Conservation (phyloP, 1,140 invertebrate genomes). For the Goniozus legneri region DNA sequence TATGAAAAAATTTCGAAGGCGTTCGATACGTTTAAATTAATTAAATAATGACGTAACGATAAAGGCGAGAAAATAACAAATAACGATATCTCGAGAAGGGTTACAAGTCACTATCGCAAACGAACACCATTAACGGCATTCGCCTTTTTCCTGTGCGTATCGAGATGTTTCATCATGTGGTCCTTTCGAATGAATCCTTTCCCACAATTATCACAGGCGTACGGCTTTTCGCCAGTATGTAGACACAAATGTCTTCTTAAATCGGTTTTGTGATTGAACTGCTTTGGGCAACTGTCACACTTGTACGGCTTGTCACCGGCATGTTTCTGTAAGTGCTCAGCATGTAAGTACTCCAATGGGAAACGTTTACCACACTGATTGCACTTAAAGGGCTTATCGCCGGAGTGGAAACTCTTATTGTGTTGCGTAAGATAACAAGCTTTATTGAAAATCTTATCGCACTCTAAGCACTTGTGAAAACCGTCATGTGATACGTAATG, state of each 20-base stretch:
- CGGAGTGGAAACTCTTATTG: constrained; percentile 84
- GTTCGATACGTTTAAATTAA: too few species aligned
- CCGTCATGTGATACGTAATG: constrained; percentile 47
- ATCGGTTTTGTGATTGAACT: constrained; percentile 90
- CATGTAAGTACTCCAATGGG: constrained; percentile 62
- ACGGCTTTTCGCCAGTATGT: constrained; percentile 80
- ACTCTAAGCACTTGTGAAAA: constrained; percentile 73
- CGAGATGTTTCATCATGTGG: constrained; percentile 89
- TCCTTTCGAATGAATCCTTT: constrained; percentile 93
- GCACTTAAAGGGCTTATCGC: constrained; percentile 83
- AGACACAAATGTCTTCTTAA: constrained; percentile 82
- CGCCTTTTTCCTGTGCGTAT: constrained; percentile 70
- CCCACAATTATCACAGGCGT: constrained; percentile 73
- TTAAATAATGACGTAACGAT: too few species aligned
- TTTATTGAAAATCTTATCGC: constrained; percentile 81
- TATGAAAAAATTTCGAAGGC: too few species aligned
- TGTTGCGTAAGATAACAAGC: constrained; percentile 86
- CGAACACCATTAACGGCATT: constrained; percentile 28
- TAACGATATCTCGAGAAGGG: neutral
- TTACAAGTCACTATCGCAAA: constrained; percentile 25
- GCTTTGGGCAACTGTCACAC: constrained; percentile 83
- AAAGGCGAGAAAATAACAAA: neutral
- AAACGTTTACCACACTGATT: constrained; percentile 81
- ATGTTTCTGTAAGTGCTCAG: constrained; percentile 73
- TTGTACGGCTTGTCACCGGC: constrained; percentile 83